Evolutionary conservation across 2,888 invertebrate species (phyloP), one percentile per base, ranked within the genome.

Genomic region (Dasypolia templi): DNA sequence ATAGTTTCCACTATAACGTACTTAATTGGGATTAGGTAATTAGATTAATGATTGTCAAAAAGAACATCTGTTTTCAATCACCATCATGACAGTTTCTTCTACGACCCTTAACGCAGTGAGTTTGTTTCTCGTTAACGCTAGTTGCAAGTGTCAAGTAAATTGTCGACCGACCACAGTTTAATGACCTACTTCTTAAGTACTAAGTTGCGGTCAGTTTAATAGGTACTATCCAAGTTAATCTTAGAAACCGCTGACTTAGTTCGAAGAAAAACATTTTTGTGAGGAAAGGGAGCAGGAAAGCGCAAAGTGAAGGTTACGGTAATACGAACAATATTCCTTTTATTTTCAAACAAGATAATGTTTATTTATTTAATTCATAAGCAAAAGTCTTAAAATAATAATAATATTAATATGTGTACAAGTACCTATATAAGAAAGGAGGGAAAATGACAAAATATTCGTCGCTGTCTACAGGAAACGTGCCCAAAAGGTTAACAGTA

Each of bases 121-220:
- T 71, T 73, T 22, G 14, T 68, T 17, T 26, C 68, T 53, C 44
- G 26, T 56, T 70, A 49, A 32, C 46, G 32, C 55, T 4, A n/a
- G 35, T 19, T 32, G 46, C 58, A 53, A 61, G 39, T 32, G 32
- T 39, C 9, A 39, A 39, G 39, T 39, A 39, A 39, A 39, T 39
- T 39, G 39, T 61, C 12, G 46, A 9, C 44, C 9, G 26, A 39
- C 44, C 72, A 11, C 12, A 72, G 73, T 61, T 73, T 61, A 32
- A 80, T 61, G 80, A 73, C 46, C 81, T 39, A 75, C 51, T 75
- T 72, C 44, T 17, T 46, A 32, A 26, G 80, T n/a, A 68, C 72
- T 29, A 29, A 51, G 32, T 72, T 51, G 79, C 11, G 80, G 73
- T 79, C 58, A 79, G 35, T 79, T 51, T 79, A 69, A 49, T 58